Conservation (phyloP, 2,113 vertebrate species). For the Perognathus longimembris region DNA sequence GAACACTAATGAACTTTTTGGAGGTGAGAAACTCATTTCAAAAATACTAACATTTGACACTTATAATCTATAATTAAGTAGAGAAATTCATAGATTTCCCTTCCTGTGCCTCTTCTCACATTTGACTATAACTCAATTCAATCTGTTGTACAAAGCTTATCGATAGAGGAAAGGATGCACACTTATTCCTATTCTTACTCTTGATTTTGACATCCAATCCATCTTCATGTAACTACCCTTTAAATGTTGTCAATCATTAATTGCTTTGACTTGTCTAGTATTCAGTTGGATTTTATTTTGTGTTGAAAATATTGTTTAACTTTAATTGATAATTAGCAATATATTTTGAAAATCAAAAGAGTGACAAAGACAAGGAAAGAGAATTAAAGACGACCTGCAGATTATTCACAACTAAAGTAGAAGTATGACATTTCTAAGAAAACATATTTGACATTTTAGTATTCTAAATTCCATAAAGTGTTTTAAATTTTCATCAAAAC, state of each 20-base stretch:
- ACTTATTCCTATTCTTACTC: neutral
- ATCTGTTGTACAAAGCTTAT: neutral
- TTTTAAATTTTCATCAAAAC: neutral
- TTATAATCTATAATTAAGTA: neutral
- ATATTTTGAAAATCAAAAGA: conserved; percentile 8
- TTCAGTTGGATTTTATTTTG: neutral
- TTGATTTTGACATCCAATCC: neutral
- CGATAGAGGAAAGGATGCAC: neutral
- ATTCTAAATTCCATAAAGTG: neutral
- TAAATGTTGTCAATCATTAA: neutral
- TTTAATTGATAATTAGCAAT: conserved; percentile 12
- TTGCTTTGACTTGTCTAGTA: neutral
- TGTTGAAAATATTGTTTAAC: neutral
- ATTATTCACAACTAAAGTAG: neutral
- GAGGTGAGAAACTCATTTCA: neutral
- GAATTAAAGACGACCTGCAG: neutral
- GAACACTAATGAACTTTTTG: neutral
- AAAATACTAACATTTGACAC: neutral
- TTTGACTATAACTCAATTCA: neutral
- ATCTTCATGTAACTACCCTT: neutral
- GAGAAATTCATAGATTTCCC: neutral
- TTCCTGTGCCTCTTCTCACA: neutral
- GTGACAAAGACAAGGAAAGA: neutral
- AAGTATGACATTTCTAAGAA: neutral
- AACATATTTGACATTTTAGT: neutral